Conservation (phyloP, 2,113 vertebrate genomes). For the Paralichthys olivaceus region DNA sequence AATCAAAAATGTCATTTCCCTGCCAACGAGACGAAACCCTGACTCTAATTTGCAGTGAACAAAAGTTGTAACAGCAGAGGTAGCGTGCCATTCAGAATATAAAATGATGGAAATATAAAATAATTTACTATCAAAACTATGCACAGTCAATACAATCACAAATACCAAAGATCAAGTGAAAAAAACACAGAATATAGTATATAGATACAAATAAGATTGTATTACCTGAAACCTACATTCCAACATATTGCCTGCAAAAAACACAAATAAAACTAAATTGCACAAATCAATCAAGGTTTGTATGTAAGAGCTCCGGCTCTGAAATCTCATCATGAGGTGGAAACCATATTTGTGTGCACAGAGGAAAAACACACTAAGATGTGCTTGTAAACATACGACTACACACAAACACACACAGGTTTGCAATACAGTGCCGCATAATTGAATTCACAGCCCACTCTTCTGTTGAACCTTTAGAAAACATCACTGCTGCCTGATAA, state of each 20-base stretch:
- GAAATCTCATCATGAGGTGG: slow-evolving; percentile 15
- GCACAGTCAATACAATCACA: too few species aligned
- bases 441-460: slow-evolving; percentile 41
- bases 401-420: slow-evolving; percentile 5
- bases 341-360: neutral
- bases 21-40: slow-evolving; percentile 42
- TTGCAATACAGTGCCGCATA: slow-evolving; percentile 15
- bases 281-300: too few species aligned
- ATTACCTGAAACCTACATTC: too few species aligned
- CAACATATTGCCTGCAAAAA: too few species aligned
- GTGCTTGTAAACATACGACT: slow-evolving; percentile 7
- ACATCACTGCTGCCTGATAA: slow-evolving; percentile 45
- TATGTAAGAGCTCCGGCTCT: neutral
- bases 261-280: too few species aligned
- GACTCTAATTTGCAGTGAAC: slow-evolving; percentile 1
- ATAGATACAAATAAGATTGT: too few species aligned
- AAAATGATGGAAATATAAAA: too few species aligned
- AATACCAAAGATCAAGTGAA: too few species aligned
- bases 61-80: neutral
- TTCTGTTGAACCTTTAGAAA: slow-evolving; percentile 41
- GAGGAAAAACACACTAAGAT: neutral
- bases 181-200: too few species aligned
- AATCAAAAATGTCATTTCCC: slow-evolving; percentile 80
- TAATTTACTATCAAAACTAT: too few species aligned
- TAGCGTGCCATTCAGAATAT: too few species aligned